These are phyloP conservation scores for Adelges cooleyi DNA, from an alignment of 1,140 invertebrate genomes.

Conservation along the genomic window DNA sequence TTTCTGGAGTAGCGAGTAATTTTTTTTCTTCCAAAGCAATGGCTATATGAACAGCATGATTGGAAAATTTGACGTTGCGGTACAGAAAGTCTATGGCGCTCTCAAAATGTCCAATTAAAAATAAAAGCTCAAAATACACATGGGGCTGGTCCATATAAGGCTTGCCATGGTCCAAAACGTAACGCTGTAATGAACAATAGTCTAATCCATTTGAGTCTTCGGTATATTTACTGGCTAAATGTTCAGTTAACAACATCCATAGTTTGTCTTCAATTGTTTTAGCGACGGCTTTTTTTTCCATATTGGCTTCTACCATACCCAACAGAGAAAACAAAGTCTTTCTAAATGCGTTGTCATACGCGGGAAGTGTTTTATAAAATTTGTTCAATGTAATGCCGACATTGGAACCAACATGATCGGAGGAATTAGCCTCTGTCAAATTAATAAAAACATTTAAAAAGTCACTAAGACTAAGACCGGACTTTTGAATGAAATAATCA, in stretches of 20 bases:
- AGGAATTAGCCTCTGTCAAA: background rate
- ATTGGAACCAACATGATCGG: background rate
- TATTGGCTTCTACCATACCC: slow-evolving; percentile 10
- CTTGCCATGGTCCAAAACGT: slow-evolving; percentile 10
- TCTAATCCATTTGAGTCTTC: slow-evolving; percentile 13
- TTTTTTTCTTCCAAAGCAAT: slow-evolving; percentile 78
- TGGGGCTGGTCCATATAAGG: slow-evolving; percentile 60
- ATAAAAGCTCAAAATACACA: slow-evolving; percentile 80
- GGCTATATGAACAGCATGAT: slow-evolving; percentile 86
- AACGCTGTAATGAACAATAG: slow-evolving; percentile 6
- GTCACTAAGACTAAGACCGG: background rate
- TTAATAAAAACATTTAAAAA: background rate
- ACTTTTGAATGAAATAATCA: background rate
- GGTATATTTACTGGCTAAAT: background rate
- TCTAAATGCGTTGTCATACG: slow-evolving; percentile 3
- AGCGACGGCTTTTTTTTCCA: background rate
- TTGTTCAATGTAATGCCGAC: background rate
- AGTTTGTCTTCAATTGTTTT: slow-evolving; percentile 17
- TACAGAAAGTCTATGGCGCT: slow-evolving; percentile 87
- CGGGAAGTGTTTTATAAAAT: slow-evolving; percentile 6
- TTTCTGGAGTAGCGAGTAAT: slow-evolving; percentile 48
- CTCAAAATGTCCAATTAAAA: slow-evolving; percentile 90
- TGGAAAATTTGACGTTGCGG: slow-evolving; percentile 51
- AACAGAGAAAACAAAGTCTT: slow-evolving; percentile 14
- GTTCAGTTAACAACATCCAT: slow-evolving; percentile 14